Conservation (phyloP, 2,888 invertebrate genomes). For the Andricus curvator region DNA sequence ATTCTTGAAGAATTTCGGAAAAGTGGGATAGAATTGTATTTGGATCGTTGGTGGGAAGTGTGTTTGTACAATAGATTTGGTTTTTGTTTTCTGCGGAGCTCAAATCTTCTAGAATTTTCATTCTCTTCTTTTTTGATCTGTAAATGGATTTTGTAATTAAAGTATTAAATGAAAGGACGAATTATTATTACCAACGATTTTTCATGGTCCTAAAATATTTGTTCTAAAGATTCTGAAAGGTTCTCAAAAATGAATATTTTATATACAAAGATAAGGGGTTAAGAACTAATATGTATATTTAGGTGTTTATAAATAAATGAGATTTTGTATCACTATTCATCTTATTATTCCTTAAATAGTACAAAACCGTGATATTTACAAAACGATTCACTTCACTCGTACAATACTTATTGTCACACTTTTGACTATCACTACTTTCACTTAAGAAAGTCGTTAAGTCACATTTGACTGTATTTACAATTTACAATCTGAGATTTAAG, state of each 20-base stretch:
- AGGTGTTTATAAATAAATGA: background rate
- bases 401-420: background rate
- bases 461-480: conserved; percentile 1
- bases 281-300: too few species aligned
- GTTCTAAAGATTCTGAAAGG: background rate
- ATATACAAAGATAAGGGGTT: background rate
- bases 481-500: background rate
- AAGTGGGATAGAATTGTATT: conserved; percentile 50
- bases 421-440: conserved; percentile 25
- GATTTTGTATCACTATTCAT: background rate
- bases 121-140: conserved; percentile 4
- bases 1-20: conserved; percentile 52
- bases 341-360: conserved; percentile 24
- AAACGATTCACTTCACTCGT: background rate
- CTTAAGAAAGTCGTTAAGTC: conserved; percentile 24
- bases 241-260: background rate
- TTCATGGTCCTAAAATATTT: conserved; percentile 7
- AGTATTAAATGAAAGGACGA: background rate
- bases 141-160: conserved; percentile 27
- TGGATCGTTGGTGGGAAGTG: conserved; percentile 40
- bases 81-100: background rate
- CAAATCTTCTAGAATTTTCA: conserved; percentile 16
- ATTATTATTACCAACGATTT: background rate
- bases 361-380: conserved; percentile 13
- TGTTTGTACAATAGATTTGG: conserved; percentile 8